Conservation (phyloP, 1,140 invertebrate genomes). For the Heterodera schachtii region DNA sequence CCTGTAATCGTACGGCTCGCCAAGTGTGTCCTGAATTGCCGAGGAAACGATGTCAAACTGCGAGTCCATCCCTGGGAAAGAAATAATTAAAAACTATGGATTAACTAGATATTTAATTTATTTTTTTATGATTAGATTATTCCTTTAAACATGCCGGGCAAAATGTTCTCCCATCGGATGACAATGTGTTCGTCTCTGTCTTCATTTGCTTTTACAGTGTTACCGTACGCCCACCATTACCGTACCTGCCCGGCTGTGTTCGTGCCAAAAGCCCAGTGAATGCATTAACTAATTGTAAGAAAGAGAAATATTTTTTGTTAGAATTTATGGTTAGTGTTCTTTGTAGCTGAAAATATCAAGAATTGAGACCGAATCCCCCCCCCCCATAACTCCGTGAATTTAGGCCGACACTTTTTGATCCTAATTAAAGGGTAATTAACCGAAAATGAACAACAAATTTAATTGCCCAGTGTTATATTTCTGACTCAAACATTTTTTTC, state of each 20-base stretch:
- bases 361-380: no score
- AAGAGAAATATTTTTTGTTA: not conserved
- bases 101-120: no score
- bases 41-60: conserved; percentile 65
- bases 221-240: not conserved
- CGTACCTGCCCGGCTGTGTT: conserved; percentile 60
- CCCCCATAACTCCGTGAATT: no score
- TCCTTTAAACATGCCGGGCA: conserved; percentile 36
- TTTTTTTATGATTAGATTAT: no score
- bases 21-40: conserved; percentile 63
- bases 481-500: no score
- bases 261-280: conserved; percentile 62
- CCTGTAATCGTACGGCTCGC: conserved; percentile 60
- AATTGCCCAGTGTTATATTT: no score
- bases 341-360: no score
- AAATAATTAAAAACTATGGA: no score
- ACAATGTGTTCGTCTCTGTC: conserved; percentile 62
- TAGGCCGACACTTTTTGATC: no score
- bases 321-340: no score
- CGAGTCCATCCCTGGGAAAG: conserved; percentile 57
- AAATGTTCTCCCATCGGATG: conserved; percentile 65
- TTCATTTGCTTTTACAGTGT: not conserved
- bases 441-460: no score
- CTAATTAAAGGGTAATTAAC: no score
- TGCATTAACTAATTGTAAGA: conserved; percentile 40